A percentile compares a stretch with the other conserved stretches of the same genome.
Conservation (phyloP, 2,113 vertebrate genomes). For the Dipodomys stephensi region DNA sequence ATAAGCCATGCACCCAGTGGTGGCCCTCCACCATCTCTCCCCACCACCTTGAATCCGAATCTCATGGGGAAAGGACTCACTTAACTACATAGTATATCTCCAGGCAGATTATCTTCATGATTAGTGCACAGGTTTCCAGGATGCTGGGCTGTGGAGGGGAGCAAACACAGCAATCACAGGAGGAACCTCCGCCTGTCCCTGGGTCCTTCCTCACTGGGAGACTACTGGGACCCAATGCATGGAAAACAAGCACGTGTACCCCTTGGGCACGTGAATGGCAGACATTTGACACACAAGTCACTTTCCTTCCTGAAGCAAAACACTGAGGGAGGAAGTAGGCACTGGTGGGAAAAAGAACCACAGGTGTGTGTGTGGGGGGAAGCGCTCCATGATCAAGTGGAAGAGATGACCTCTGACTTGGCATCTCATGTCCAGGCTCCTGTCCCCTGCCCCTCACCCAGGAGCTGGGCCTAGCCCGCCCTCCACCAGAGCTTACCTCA, state of each 20-base stretch:
- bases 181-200: background rate
- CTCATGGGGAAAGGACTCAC: constrained; percentile 85
- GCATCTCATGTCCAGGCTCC: background rate
- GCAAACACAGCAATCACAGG: constrained; percentile 1
- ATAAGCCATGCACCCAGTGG: background rate
- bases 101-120: constrained; percentile 98
- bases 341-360: background rate
- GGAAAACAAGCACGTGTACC: background rate
- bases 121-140: constrained; percentile 97
- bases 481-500: constrained; percentile 88
- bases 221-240: background rate
- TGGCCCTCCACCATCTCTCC: background rate
- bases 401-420: too few species aligned
- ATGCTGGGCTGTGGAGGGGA: constrained; percentile 90
- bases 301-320: background rate
- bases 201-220: background rate
- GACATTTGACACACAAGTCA: background rate
- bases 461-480: too few species aligned
- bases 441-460: background rate
- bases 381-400: too few species aligned
- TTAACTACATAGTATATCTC: constrained; percentile 98
- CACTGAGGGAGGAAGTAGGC: background rate
- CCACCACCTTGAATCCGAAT: background rate
- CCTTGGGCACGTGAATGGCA: background rate
- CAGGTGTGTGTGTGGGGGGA: too few species aligned